Evolutionary conservation across 2,797 vertebrate genomes (phyloP).

Genomic region (Danio choprae): DNA sequence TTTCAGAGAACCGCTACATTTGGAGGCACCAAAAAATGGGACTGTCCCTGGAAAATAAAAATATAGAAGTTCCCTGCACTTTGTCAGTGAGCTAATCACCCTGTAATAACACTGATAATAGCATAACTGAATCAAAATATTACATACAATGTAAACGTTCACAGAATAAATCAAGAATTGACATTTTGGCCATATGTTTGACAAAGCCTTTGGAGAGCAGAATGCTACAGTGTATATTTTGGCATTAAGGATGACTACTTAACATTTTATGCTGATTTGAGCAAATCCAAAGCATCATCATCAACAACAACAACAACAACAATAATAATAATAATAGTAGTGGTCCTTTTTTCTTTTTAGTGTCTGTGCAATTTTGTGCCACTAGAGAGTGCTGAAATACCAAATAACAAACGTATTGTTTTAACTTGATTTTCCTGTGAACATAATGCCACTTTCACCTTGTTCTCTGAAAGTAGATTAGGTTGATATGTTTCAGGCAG

Average conservation of each 20-base stretch:
- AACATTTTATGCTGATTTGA: neutral
- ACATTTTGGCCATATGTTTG: neutral
- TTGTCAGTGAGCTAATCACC: too few species aligned
- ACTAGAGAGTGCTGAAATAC: conserved; percentile 47
- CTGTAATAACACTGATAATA: neutral
- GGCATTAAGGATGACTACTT: neutral
- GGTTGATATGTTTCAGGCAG: neutral
- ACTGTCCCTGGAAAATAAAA: too few species aligned
- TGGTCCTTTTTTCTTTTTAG: neutral
- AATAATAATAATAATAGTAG: too few species aligned
- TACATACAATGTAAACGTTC: neutral
- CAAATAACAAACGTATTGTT: neutral
- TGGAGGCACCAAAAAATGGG: too few species aligned
- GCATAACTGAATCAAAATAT: neutral
- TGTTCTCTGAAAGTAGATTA: neutral
- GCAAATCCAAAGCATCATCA: neutral
- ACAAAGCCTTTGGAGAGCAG: too few species aligned
- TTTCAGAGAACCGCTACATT: too few species aligned
- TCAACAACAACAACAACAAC: too few species aligned
- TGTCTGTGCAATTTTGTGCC: neutral
- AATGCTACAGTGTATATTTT: neutral
- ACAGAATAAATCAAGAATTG: neutral
- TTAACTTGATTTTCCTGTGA: neutral
- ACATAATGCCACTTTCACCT: neutral
- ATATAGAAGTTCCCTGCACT: too few species aligned